A percentile compares a stretch with the other conserved stretches of the same genome.
These are phyloP conservation scores for Stratiomys singularior DNA, from an alignment of 2,888 invertebrate genomes.

Conservation along the genomic window DNA sequence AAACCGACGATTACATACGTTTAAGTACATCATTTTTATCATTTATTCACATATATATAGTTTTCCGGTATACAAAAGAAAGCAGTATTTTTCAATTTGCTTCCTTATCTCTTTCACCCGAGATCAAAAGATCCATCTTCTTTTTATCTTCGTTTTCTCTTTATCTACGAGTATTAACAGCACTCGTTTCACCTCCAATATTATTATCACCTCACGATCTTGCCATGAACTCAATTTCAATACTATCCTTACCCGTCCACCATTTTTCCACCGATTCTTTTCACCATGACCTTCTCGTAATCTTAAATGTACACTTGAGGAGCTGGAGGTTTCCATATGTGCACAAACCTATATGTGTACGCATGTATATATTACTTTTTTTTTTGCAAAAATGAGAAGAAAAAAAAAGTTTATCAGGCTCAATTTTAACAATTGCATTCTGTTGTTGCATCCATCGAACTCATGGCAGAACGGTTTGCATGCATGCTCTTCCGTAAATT, in stretches of 20 bases:
- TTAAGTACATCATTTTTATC: too few species aligned
- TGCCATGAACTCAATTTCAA: conserved; percentile 4
- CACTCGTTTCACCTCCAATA: neutral
- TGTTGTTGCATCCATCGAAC: neutral
- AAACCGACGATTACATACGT: too few species aligned
- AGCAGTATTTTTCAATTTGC: too few species aligned
- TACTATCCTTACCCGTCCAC: neutral
- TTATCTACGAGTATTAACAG: too few species aligned
- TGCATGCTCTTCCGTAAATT: conserved; percentile 32
- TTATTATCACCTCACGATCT: neutral
- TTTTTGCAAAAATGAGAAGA: neutral
- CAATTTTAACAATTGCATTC: neutral
- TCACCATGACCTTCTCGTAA: neutral
- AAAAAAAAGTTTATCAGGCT: neutral
- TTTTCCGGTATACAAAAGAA: too few species aligned
- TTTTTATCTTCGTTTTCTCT: too few species aligned
- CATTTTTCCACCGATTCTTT: neutral
- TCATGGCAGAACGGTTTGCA: neutral
- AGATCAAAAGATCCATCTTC: too few species aligned
- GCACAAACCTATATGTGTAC: neutral
- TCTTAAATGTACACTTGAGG: neutral
- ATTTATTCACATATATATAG: too few species aligned
- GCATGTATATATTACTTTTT: neutral
- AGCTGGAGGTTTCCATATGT: neutral
- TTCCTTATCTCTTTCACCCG: too few species aligned